phyloP scores from a whole-genome alignment of 37 sponge, comb jelly and placozoan genomes.

The Haliclona indistincta region DNA sequence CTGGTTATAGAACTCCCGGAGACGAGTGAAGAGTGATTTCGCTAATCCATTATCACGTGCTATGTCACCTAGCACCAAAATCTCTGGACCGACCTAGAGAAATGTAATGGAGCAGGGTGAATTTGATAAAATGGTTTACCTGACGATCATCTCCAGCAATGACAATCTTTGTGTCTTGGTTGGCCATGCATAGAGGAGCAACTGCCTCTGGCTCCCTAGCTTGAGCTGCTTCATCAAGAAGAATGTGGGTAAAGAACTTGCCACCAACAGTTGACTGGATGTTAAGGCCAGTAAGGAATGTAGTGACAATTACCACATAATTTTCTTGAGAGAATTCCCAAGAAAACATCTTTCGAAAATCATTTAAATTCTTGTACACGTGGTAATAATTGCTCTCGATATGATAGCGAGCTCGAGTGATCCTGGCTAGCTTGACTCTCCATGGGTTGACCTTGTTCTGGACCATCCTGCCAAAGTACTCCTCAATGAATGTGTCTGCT shows the following conservation, averaged over 20 bases:
- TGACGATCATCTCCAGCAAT: conserved; percentile 55
- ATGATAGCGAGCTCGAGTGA: not conserved
- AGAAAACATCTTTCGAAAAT: not conserved
- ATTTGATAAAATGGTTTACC: conserved; percentile 23
- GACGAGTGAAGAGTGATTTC: too few relatives aligned
- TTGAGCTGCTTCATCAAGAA: conserved; percentile 64
- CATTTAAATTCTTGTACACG: not conserved
- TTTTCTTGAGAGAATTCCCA: too few relatives aligned
- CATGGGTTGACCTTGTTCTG: not conserved
- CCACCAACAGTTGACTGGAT: not conserved
- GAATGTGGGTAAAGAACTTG: conserved; percentile 41
- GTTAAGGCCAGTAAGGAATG: conserved; percentile 33
- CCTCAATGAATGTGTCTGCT: conserved; percentile 48
- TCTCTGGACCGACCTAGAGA: not conserved
- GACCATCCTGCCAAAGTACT: conserved; percentile 6
- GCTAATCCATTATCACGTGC: conserved; percentile 2
- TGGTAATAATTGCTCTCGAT: not conserved
- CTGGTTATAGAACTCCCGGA: too few relatives aligned
- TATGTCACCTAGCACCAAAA: conserved; percentile 12
- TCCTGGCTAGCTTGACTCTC: not conserved
- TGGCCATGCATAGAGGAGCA: conserved; percentile 21
- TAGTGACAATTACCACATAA: conserved; percentile 36
- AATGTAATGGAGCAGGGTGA: not conserved
- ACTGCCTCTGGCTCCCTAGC: conserved; percentile 50
- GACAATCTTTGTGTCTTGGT: conserved; percentile 12